phyloP scores from a whole-genome alignment of 2,888 invertebrate genomes.

The Slavum lentiscoides region DNA sequence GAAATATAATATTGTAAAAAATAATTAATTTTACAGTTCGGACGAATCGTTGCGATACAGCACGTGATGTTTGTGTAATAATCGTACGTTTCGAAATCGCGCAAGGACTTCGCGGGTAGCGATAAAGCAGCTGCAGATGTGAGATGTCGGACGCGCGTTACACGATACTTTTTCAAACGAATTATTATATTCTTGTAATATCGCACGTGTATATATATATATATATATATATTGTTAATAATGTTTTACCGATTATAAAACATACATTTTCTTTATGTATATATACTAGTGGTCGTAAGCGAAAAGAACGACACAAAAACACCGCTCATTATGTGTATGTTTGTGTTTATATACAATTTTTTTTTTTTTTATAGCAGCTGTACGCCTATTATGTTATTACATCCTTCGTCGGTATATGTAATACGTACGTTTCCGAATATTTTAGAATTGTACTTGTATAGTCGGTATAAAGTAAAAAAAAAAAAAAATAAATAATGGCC shows the following conservation, averaged over 20 bases:
- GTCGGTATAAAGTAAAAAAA: too few species aligned
- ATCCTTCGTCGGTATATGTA: conserved; percentile 15
- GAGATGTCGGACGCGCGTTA: neutral
- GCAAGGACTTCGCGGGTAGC: neutral
- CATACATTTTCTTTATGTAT: neutral
- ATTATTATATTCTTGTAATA: neutral
- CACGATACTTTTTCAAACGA: conserved; percentile 5
- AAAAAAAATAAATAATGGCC: conserved; percentile 9
- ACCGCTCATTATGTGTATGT: neutral
- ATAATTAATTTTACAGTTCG: too few species aligned
- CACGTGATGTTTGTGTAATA: neutral
- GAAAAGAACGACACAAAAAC: neutral
- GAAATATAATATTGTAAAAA: too few species aligned
- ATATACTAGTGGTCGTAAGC: neutral
- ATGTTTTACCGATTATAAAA: conserved; percentile 27
- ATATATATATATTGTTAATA: neutral
- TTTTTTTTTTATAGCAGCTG: conserved; percentile 10
- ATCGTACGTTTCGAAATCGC: neutral
- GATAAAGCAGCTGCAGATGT: neutral
- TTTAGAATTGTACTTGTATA: neutral
- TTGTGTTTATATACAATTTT: neutral
- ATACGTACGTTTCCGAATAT: conserved; percentile 26
- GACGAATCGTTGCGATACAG: too few species aligned
- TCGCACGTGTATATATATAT: neutral
- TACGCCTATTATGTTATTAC: neutral